These are phyloP conservation scores for Pseudolaguvia tuberculata DNA, from an alignment of 2,113 vertebrate genomes.

Conservation along the genomic window DNA sequence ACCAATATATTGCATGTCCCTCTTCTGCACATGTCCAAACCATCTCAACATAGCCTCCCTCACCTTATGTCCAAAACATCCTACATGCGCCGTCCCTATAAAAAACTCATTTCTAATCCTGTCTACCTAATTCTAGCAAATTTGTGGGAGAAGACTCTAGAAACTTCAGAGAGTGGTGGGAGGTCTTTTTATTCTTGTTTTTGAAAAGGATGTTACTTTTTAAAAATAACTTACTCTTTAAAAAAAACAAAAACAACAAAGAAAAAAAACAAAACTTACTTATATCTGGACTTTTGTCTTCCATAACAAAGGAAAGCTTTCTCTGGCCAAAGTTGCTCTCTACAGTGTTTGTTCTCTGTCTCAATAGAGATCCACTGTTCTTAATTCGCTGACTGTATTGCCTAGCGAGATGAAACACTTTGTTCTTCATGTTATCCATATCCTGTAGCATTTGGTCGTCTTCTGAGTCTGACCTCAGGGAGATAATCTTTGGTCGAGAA, in stretches of 20 bases:
- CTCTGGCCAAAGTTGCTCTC: conserved; percentile 51
- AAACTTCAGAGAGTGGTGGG: no score
- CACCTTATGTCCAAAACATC: no score
- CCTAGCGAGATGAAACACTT: conserved; percentile 89
- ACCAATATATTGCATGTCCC: no score
- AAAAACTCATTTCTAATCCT: no score
- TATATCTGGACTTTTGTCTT: conserved; percentile 58
- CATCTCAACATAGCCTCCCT: no score
- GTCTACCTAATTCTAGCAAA: no score
- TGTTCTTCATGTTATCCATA: conserved; percentile 77
- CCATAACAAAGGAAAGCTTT: conserved; percentile 54
- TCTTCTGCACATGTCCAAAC: no score
- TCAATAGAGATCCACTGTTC: conserved; percentile 62
- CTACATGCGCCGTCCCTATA: no score
- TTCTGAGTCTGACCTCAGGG: conserved; percentile 63
- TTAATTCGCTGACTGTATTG: conserved; percentile 95
- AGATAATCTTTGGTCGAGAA: conserved; percentile 64
- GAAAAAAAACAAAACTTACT: conserved; percentile 53
- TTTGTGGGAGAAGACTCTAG: no score
- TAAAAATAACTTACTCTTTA: no score
- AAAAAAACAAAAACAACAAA: conserved; percentile 23
- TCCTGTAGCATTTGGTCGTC: conserved; percentile 70
- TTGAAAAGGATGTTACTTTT: neutral
- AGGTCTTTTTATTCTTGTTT: no score
- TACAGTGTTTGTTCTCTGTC: conserved; percentile 43